Base-by-base conservation (phyloP, 37 sponge, comb jelly and placozoan species). In the Halisarca cf. caerulea region DNA sequence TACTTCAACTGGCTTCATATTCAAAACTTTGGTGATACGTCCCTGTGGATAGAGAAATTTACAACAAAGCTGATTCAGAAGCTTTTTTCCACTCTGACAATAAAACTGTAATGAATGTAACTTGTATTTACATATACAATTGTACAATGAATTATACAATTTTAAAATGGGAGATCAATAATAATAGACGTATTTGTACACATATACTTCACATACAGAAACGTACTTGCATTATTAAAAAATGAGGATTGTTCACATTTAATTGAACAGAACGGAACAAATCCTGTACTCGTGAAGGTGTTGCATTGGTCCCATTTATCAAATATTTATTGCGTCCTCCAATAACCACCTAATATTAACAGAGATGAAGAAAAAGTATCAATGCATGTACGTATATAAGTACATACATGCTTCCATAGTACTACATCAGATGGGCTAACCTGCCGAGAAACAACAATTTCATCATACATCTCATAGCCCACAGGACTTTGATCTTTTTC, bases 1-100 rank as follows among this genome's bases (percentile, higher is more conserved):
- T 78, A 95, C 96, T 91, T 98, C 99, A 30, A 87, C 89, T 27
- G 99, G 99, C 80, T 98, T 98, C 99, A 98, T 98, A 86, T 98
- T 98, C 70, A 98, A 79, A 24, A 98, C 99, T 82, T 98, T 93
- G 2, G 95, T 92, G 55, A 92, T 88, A 20, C 95, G 54, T 38
- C 95, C 95, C 94, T 91, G 62, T 2, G 59, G n/a, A n/a, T n/a
- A 42, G 8, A 25, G 18, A 69, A 25, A 77, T 17, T 38, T 43
- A 41, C 79, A 32, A 17, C 11, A 11, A 15, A 15, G n/a, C 44
- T 18, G 21, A 40, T 23, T 38, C 17, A 41, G 21, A 32, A 15
- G 17, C 9, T 32, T 77, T 38, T n/a, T 38, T 20, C 14, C 17
- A 77, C 23, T 32, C n/a, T n/a, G n/a, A n/a, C n/a, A n/a, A n/a